Conservation (phyloP, 53 echinoderm and acorn worm genomes). For the Patiria pectinifera region DNA sequence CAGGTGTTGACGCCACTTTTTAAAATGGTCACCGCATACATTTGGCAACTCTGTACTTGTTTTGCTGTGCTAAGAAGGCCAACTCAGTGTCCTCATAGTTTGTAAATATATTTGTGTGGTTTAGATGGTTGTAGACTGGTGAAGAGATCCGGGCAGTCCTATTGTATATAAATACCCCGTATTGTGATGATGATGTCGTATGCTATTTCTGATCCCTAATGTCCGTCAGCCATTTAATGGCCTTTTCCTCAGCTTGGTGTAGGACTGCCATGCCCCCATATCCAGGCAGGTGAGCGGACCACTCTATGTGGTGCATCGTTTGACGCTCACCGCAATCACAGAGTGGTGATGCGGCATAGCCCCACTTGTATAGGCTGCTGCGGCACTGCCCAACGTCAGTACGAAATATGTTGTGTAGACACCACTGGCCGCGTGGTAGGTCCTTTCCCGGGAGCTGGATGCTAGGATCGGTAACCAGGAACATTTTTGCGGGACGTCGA, state of each 20-base stretch:
- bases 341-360: slow-evolving; percentile 3
- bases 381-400: slow-evolving; percentile 26
- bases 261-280: background rate
- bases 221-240: background rate
- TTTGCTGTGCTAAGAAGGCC: too few species aligned
- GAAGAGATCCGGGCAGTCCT: too few species aligned
- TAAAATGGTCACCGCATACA: too few species aligned
- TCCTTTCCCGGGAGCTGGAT: slow-evolving; percentile 12
- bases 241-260: background rate
- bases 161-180: too few species aligned
- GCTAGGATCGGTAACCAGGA: background rate
- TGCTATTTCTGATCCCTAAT: background rate
- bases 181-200: background rate
- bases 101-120: too few species aligned
- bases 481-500: slow-evolving; percentile 20
- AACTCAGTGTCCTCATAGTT: too few species aligned
- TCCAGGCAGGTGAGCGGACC: background rate
- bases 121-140: too few species aligned
- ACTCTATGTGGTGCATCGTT: slow-evolving; percentile 14
- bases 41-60: too few species aligned
- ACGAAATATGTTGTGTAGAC: too few species aligned
- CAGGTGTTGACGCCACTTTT: too few species aligned
- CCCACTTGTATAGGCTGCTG: slow-evolving; percentile 25
- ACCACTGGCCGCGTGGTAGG: background rate
- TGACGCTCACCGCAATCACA: slow-evolving; percentile 16